Percentiles rank a stretch among this genome's conserved stretches.
phyloP scores from a whole-genome alignment of 2,888 invertebrate genomes.

The Amblyteles armatorius region DNA sequence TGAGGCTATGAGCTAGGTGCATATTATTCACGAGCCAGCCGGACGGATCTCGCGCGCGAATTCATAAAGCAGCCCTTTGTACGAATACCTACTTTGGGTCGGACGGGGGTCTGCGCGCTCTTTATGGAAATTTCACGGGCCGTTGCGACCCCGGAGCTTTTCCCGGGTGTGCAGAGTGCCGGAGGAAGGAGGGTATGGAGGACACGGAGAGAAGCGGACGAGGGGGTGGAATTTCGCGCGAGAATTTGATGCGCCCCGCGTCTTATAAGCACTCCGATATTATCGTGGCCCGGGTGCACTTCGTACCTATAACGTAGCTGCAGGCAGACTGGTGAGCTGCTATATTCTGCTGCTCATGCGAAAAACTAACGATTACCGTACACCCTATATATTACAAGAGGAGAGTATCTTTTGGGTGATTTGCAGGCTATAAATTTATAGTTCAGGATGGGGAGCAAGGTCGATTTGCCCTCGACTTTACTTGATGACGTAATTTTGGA shows the following conservation, averaged over 20 bases:
- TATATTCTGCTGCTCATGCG: constrained; percentile 20
- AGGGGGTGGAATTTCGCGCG: constrained; percentile 54
- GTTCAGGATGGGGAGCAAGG: not conserved
- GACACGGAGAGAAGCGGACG: constrained; percentile 44
- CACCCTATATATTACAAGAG: constrained; percentile 6
- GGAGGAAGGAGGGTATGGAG: constrained; percentile 13
- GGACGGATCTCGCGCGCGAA: constrained; percentile 81
- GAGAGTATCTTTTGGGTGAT: not conserved
- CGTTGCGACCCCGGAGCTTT: constrained; percentile 73
- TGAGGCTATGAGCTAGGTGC: constrained; percentile 78
- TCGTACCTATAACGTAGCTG: constrained; percentile 35
- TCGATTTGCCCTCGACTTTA: not conserved
- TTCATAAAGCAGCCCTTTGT: constrained; percentile 83
- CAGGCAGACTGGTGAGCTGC: constrained; percentile 10
- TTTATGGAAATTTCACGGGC: constrained; percentile 82
- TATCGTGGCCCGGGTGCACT: constrained; percentile 47
- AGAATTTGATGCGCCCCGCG: constrained; percentile 60
- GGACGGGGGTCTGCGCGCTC: constrained; percentile 73
- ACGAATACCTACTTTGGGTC: constrained; percentile 75
- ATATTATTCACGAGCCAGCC: constrained; percentile 82
- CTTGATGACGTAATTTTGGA: not conserved
- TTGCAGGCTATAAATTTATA: not conserved
- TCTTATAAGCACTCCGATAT: constrained; percentile 59
- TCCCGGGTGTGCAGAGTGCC: constrained; percentile 34
- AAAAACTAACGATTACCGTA: constrained; percentile 38